Base-by-base conservation (phyloP, 2,888 invertebrate genomes). In the Drosophila cognata region DNA sequence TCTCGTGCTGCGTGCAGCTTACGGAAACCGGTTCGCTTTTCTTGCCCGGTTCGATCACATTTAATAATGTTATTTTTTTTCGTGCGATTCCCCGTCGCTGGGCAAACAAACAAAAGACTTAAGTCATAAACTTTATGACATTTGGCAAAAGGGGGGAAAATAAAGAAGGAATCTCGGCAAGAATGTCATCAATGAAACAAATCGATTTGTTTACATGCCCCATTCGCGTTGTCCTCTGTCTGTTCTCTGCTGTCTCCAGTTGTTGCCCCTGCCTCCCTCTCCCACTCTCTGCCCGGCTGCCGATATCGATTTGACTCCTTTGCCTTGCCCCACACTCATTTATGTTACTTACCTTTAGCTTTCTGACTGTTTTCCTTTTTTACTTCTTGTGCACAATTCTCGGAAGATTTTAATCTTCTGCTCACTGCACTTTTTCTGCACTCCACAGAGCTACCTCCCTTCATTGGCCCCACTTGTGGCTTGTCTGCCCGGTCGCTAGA, bases 121-220 rank as follows among this genome's bases (percentile, higher is more conserved):
- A 91, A 91, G 91, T 92, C 91, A 92, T 91, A 91, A 91, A 92
- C 86, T 92, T 92, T 92, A 92, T 91, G 92, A 92, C 90, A 92
- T 90, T 92, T 91, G 82, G 91, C 91, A n/a, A 35, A 29, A 41
- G n/a, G 58, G n/a, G 31, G 5, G 18, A 18, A 36, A 25, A 41
- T 25, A 25, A 38, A 18, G 16, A 28, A 87, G 84, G 81, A 91
- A 87, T 86, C 87, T 89, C 76, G 90, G 72, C 84, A 82, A 84
- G 84, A 92, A 86, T 90, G 91, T 92, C 92, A 92, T 92, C 92
- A 92, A 92, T 91, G 92, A 89, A 90, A 92, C 92, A 92, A 92
- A 92, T 92, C 92, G 92, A 92, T 92, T 92, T 92, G 92, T 88
- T 88, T 90, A 88, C 87, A 88, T 89, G 84, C 75, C 85, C 81